Conservation (phyloP, 1,140 invertebrate genomes). For the Zophobas atratus region DNA sequence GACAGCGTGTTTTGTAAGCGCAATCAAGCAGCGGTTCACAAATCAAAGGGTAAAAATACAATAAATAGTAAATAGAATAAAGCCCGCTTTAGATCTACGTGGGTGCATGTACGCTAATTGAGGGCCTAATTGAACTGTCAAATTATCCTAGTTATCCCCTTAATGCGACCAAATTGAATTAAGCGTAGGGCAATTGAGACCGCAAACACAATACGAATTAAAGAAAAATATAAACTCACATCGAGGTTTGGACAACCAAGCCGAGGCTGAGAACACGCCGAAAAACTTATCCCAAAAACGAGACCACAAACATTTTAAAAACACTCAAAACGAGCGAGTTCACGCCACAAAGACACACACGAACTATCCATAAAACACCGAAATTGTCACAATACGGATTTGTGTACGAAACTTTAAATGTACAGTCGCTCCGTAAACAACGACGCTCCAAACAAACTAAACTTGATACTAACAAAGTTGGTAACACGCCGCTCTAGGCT, state of each 20-base stretch:
- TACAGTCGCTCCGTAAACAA: conserved; percentile 31
- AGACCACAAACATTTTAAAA: conserved; percentile 38
- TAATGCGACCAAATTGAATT: conserved; percentile 45
- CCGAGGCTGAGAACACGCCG: conserved; percentile 33
- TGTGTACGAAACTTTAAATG: conserved; percentile 11
- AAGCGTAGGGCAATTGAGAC: conserved; percentile 37
- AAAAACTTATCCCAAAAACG: conserved; percentile 22
- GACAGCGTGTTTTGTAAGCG: conserved; percentile 8
- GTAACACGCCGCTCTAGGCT: conserved; percentile 42
- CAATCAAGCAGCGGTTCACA: background rate
- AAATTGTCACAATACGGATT: conserved; percentile 3
- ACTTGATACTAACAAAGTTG: conserved; percentile 30
- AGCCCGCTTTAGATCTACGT: conserved; percentile 17
- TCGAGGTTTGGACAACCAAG: conserved; percentile 6
- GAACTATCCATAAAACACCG: background rate
- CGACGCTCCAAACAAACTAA: conserved; percentile 38
- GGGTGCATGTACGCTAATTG: conserved; percentile 29
- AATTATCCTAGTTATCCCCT: conserved; percentile 46
- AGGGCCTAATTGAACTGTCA: conserved; percentile 47
- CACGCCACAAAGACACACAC: conserved; percentile 10
- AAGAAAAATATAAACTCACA: conserved; percentile 35
- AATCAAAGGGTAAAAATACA: background rate
- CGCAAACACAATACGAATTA: conserved; percentile 31
- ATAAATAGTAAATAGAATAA: background rate
- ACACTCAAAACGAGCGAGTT: background rate